Evolutionary conservation across 1,140 invertebrate genomes (phyloP), one percentile per base, ranked within the genome.

Genomic region (Mizuhopecten yessoensis): DNA sequence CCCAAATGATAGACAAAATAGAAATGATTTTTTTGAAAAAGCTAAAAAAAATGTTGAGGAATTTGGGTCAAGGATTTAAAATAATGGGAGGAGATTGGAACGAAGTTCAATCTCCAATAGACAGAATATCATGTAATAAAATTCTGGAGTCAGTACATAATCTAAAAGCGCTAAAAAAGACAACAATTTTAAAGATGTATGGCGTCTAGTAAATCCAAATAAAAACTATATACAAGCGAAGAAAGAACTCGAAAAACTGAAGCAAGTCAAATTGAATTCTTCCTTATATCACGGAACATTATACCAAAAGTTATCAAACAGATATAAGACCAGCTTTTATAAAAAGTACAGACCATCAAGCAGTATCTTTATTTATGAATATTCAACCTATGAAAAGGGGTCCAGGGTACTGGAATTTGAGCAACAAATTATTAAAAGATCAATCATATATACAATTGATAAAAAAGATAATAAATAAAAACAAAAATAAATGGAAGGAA

Each of bases 81-180:
- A 88, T 88, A 34, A 88, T 88, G 42, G 87, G 87, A 23, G 87
- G 87, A 88, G 87, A 88, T 88, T 34, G 34, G 13, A 88, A 88
- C 42, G 87, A 88, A 39, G n/a, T 33, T 17, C 34, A 33, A 42
- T 20, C 34, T n/a, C 13, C 7, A 39, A 34, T 9, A 39, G 87
- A 88, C 39, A 88, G 87, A n/a, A 88, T 39, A 42, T 88, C 34
- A 42, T 1, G 29, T 3, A 33, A 15, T 39, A 88, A 88, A 88
- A 34, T 39, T 17, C n/a, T 39, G n/a, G 39, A 88, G 39, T 23
- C 39, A 1, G 87, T 88, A 7, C 33, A 39, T 13, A n/a, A 11
- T 23, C 34, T 88, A 39, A 88, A 88, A 88, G 17, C 39, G 3
- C 33, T 88, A n/a, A 42, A 39, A n/a, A 88, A 88, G 33, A 23